Evolutionary conservation across 1,140 invertebrate genomes (phyloP).

Genomic region (Papilio xuthus): DNA sequence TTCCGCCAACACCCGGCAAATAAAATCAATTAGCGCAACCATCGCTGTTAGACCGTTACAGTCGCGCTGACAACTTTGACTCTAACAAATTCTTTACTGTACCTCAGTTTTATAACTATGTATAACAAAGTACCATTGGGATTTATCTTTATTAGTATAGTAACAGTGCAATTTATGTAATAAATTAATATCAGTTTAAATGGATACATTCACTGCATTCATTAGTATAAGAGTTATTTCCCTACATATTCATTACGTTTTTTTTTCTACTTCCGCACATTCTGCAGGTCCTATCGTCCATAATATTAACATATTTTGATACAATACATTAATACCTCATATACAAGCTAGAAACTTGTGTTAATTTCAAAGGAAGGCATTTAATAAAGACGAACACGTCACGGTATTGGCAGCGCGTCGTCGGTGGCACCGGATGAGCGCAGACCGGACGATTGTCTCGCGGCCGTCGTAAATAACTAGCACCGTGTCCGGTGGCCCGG

Average conservation of each 20-base stretch:
- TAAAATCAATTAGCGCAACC: conserved; percentile 67
- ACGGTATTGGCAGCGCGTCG: conserved; percentile 73
- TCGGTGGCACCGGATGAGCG: conserved; percentile 73
- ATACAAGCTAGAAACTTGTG: conserved; percentile 67
- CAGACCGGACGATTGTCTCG: conserved; percentile 74
- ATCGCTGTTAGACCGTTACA: conserved; percentile 52
- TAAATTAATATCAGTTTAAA: not conserved
- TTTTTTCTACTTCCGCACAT: conserved; percentile 1
- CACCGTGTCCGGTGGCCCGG: conserved; percentile 67
- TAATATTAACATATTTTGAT: conserved; percentile 50
- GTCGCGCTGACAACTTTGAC: not conserved
- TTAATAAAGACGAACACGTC: conserved; percentile 77
- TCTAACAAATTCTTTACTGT: not conserved
- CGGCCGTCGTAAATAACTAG: conserved; percentile 77
- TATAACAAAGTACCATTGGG: not conserved
- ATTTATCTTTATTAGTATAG: not conserved
- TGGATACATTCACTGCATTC: not conserved
- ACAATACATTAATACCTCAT: conserved; percentile 63
- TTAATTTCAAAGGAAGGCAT: conserved; percentile 71
- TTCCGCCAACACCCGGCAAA: conserved; percentile 68
- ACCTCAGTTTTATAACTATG: not conserved
- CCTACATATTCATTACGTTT: not conserved
- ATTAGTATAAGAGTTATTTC: not conserved
- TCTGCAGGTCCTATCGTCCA: not conserved
- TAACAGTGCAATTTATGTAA: conserved; percentile 2